Base-by-base conservation (phyloP, 2,888 invertebrate species). In the Perizoma affinitatum region DNA sequence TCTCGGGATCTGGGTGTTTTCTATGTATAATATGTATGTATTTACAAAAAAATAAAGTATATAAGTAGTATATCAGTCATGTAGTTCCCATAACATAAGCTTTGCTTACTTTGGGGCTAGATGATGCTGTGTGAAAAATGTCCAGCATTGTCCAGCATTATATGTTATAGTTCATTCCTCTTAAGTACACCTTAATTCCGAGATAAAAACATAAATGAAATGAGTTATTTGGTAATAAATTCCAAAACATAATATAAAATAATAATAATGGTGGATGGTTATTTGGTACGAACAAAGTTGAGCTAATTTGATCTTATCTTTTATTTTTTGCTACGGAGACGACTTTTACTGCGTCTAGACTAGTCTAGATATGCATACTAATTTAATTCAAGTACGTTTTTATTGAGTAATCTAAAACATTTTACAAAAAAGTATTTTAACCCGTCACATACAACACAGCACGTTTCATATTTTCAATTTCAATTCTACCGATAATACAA, bases 381-480 rank as follows among this genome's bases (percentile, higher is more conserved):
- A 52, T 57, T 57, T 57, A 44, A 52, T 44, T 52, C 10, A 45
- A 56, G 22, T 48, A 34, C n/a, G 48, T 52, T 43, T 6, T 38
- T 51, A 47, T 45, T 22, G 35, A 51, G 44, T 9, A 44, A 48
- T 48, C 48, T 50, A 38, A 33, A 56, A n/a, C 53, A 35, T 46
- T 52, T 53, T 45, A 56, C 45, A 35, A 48, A 5, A 35, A 52
- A 52, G 44, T n/a, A 55, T 54, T 63, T 58, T 47, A 58, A 46
- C 53, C 52, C 41, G 5, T 54, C 42, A 54, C 10, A 45, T 52
- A 36, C 38, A 55, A 46, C 22, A 22, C 22, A 49, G 9, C n/a
- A 45, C 40, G 22, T 43, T 43, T 8, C 8, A 38, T 49, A 40
- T 41, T 51, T 50, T 62, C 61, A 63, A 65, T 58, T 65, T 65